phyloP scores from a whole-genome alignment of 1,140 invertebrate species.

The Eciton burchellii region DNA sequence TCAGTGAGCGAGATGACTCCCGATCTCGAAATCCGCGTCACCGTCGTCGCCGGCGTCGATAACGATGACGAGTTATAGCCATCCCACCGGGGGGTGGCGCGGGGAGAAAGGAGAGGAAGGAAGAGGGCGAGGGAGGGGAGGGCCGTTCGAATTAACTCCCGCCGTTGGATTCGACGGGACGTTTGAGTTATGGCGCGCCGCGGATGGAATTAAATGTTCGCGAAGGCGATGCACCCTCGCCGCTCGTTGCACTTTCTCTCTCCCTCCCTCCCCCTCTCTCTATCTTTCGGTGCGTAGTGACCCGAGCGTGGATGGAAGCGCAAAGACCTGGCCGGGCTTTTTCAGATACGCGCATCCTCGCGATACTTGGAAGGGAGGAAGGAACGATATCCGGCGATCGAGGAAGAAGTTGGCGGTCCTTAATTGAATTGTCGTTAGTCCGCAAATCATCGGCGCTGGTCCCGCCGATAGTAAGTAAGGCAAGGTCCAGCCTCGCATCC shows the following conservation, averaged over 20 bases:
- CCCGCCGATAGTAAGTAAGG: conserved; percentile 46
- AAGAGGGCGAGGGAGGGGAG: not conserved
- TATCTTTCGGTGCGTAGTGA: too few species aligned
- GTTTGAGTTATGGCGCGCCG: conserved; percentile 61
- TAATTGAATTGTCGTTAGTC: conserved; percentile 57
- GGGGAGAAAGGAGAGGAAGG: too few species aligned
- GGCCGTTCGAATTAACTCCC: conserved; percentile 59
- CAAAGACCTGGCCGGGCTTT: too few species aligned
- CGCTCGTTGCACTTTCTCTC: too few species aligned
- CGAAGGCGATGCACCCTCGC: too few species aligned
- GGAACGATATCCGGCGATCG: too few species aligned
- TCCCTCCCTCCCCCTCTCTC: too few species aligned
- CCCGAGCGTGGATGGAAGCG: too few species aligned
- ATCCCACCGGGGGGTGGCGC: too few species aligned
- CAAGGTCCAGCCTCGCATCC: conserved; percentile 52
- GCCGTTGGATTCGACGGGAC: conserved; percentile 62
- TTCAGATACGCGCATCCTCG: too few species aligned
- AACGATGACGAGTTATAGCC: conserved; percentile 13
- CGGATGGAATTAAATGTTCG: conserved; percentile 51
- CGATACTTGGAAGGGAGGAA: too few species aligned
- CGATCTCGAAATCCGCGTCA: conserved; percentile 53
- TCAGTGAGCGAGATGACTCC: conserved; percentile 39
- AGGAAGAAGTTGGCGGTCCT: conserved; percentile 46
- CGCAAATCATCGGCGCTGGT: conserved; percentile 24
- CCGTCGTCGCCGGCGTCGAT: not conserved